Conservation (phyloP, 2,797 vertebrate species). For the Pelodytes ibericus region DNA sequence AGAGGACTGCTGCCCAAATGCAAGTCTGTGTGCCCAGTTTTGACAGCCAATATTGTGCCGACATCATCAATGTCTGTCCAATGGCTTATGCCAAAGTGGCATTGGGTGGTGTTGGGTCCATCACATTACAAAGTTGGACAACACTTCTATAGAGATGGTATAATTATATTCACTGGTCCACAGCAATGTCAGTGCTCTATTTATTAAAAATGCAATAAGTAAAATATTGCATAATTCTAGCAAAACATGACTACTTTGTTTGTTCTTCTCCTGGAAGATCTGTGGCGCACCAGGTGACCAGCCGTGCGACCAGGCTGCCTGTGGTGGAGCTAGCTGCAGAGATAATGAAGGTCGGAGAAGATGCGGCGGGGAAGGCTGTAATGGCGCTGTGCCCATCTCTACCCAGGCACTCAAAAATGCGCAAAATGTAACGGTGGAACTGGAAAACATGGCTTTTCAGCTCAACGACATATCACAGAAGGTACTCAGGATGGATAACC, state of each 20-base stretch:
- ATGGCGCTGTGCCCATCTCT: slow-evolving; percentile 73
- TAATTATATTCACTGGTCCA: not conserved
- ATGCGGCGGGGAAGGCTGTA: slow-evolving; percentile 77
- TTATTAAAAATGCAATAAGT: not conserved
- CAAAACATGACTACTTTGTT: not conserved
- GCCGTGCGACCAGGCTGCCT: slow-evolving; percentile 70
- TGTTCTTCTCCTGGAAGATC: slow-evolving; percentile 57
- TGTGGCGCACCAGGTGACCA: slow-evolving; percentile 62
- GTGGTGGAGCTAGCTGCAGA: slow-evolving; percentile 79
- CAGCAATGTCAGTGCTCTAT: not conserved
- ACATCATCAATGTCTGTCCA: no score
- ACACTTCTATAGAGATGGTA: no score
- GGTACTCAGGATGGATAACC: slow-evolving; percentile 63
- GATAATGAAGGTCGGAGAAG: slow-evolving; percentile 63
- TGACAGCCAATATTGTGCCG: no score
- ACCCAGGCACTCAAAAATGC: slow-evolving; percentile 65
- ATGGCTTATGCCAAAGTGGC: no score
- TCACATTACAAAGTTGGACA: no score
- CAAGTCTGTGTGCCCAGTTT: no score
- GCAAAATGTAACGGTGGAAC: slow-evolving; percentile 61
- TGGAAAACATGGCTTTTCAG: slow-evolving; percentile 70
- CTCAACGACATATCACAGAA: slow-evolving; percentile 72
- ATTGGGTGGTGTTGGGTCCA: no score
- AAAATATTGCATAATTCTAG: not conserved
- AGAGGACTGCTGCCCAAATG: no score